phyloP scores from a whole-genome alignment of 2,113 vertebrate genomes.

The Phoenicopterus ruber region DNA sequence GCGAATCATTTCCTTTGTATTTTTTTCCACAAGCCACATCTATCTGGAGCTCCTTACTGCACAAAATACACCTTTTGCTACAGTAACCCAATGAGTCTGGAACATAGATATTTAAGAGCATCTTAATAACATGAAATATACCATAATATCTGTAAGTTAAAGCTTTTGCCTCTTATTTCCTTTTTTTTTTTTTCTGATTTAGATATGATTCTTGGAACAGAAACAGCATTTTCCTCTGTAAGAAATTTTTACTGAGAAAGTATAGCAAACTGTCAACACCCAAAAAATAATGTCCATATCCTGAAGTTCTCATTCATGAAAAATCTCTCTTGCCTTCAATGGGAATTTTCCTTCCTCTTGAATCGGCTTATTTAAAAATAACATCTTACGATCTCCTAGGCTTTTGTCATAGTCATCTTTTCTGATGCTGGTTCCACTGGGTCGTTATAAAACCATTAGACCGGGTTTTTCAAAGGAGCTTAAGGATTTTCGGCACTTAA shows the following conservation, averaged over 20 bases:
- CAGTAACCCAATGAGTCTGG: neutral
- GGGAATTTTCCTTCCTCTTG: slow-evolving; percentile 51
- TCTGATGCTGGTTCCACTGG: neutral
- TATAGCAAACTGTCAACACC: slow-evolving; percentile 44
- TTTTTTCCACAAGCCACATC: neutral
- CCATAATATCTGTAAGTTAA: neutral
- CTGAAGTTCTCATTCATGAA: slow-evolving; percentile 54
- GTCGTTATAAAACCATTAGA: neutral
- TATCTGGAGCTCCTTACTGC: neutral
- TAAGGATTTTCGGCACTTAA: neutral
- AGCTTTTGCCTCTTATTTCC: neutral
- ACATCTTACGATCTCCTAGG: neutral
- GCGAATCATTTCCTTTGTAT: neutral
- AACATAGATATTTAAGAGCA: neutral
- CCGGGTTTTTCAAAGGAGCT: neutral
- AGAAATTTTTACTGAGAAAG: slow-evolving; percentile 19
- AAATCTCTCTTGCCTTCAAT: slow-evolving; percentile 41
- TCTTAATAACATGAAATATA: neutral
- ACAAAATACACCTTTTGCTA: neutral
- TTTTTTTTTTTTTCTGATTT: neutral
- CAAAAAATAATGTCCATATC: slow-evolving; percentile 12
- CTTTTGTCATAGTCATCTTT: slow-evolving; percentile 29
- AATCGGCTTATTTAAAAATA: slow-evolving; percentile 39
- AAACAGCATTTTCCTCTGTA: neutral
- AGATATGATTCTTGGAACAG: slow-evolving; percentile 28